Percentiles rank a stretch among this genome's conserved stretches.
These are phyloP conservation scores for Eupleurogrammus muticus DNA, from an alignment of 2,797 vertebrate species.

Conservation along the genomic window DNA sequence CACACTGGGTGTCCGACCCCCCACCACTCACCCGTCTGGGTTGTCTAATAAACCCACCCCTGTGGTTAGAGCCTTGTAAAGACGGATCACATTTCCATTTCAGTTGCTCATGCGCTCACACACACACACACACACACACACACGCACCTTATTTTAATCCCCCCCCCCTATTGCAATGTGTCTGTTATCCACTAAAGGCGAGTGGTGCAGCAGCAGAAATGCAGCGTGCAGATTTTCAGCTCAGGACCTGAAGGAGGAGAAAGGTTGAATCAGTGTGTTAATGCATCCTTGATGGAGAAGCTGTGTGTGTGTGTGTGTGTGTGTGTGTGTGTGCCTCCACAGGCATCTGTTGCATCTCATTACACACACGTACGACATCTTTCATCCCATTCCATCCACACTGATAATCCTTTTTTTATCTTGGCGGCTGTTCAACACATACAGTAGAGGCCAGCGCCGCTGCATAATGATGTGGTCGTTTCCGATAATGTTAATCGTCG, in stretches of 20 bases:
- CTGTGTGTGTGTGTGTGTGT: not conserved
- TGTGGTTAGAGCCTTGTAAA: conserved; percentile 55
- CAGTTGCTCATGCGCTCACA: conserved; percentile 35
- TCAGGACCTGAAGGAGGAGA: conserved; percentile 4
- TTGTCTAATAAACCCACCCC: conserved; percentile 54
- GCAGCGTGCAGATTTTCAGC: conserved; percentile 25
- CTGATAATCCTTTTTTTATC: conserved; percentile 76
- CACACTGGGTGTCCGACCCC: conserved; percentile 47
- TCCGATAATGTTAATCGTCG: conserved; percentile 67
- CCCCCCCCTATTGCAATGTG: conserved; percentile 26
- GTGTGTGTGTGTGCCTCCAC: conserved; percentile 19
- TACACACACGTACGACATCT: conserved; percentile 35
- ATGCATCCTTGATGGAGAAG: conserved; percentile 14
- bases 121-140: conserved; percentile 12
- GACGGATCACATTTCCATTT: conserved; percentile 68
- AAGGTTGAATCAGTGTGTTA: not conserved
- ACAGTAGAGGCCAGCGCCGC: conserved; percentile 52
- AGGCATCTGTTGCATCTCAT: conserved; percentile 75
- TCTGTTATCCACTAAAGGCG: conserved; percentile 56
- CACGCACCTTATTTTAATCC: conserved; percentile 39
- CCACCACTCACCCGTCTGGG: conserved; percentile 36
- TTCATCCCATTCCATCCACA: conserved; percentile 56
- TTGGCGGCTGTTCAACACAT: conserved; percentile 66
- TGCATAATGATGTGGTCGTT: conserved; percentile 71
- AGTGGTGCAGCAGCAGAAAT: conserved; percentile 61